Conservation (phyloP, 2,888 invertebrate species). For the Agrotis exclamationis region DNA sequence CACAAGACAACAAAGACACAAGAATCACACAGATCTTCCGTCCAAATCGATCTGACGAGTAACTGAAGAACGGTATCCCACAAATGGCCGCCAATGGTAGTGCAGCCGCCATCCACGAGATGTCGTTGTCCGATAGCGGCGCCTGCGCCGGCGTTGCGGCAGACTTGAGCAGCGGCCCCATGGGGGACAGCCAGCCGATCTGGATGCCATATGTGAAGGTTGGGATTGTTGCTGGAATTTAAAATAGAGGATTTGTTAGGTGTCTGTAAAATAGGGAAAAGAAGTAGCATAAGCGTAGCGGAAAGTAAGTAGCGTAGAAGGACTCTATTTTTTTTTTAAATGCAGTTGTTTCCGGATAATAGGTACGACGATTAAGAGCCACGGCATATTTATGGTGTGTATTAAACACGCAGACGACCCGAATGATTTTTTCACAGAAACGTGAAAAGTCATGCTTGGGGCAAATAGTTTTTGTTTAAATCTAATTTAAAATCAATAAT, state of each 20-base stretch:
- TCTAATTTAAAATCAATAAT: no score
- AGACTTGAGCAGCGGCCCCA: constrained; percentile 84
- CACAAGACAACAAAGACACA: constrained; percentile 87
- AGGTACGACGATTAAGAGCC: no score
- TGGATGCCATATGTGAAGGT: constrained; percentile 89
- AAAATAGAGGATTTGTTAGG: background rate
- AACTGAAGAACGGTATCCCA: constrained; percentile 89
- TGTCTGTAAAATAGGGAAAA: no score
- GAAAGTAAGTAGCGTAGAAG: no score
- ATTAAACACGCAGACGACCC: no score
- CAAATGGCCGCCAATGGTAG: constrained; percentile 87
- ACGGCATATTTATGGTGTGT: no score
- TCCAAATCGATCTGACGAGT: constrained; percentile 84
- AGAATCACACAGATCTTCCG: constrained; percentile 87
- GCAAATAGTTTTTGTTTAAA: no score
- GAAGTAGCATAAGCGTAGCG: no score
- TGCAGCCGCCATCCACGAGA: constrained; percentile 89
- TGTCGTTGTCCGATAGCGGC: constrained; percentile 78
- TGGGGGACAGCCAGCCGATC: constrained; percentile 90
- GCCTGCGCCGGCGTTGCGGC: constrained; percentile 71
- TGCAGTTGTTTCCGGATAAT: no score
- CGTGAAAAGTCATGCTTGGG: no score
- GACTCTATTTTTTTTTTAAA: no score
- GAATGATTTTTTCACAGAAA: no score
- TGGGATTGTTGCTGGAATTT: constrained; percentile 86